These are phyloP conservation scores for Synanthedon vespiformis DNA, from an alignment of 2,888 invertebrate species.

Conservation along the genomic window DNA sequence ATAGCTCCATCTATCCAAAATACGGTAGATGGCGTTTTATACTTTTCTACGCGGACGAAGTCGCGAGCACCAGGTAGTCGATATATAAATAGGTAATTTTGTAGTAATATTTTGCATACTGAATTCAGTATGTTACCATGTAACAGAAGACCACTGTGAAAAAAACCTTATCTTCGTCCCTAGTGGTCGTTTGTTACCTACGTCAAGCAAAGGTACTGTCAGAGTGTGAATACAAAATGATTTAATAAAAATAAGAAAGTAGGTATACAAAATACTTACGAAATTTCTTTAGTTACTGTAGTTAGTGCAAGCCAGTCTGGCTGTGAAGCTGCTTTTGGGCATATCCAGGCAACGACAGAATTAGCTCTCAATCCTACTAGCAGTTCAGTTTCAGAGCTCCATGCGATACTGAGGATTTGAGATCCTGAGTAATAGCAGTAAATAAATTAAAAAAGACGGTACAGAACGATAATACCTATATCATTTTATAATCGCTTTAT, in stretches of 20 bases:
- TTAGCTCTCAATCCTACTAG: slow-evolving; percentile 55
- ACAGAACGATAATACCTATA: not conserved
- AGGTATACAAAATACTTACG: slow-evolving; percentile 22
- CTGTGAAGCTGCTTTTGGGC: slow-evolving; percentile 47
- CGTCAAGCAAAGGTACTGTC: no score
- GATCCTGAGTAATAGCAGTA: slow-evolving; percentile 28
- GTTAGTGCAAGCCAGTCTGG: slow-evolving; percentile 55
- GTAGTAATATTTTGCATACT: not conserved
- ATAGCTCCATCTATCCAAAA: no score
- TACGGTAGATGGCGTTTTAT: no score
- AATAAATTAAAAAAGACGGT: not conserved
- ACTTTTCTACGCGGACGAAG: no score
- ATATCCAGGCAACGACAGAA: slow-evolving; percentile 59
- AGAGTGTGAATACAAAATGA: no score
- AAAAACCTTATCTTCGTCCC: no score
- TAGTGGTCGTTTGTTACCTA: not conserved
- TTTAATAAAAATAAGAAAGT: no score
- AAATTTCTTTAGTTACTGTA: slow-evolving; percentile 53
- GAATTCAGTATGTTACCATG: no score
- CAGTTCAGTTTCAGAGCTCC: slow-evolving; percentile 60
- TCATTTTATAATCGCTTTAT: not conserved
- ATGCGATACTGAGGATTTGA: slow-evolving; percentile 54
- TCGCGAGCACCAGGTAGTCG: no score
- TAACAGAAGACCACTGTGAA: no score
- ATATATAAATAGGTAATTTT: slow-evolving; percentile 4